phyloP scores from a whole-genome alignment of 2,888 invertebrate genomes.

The Acleris literana region DNA sequence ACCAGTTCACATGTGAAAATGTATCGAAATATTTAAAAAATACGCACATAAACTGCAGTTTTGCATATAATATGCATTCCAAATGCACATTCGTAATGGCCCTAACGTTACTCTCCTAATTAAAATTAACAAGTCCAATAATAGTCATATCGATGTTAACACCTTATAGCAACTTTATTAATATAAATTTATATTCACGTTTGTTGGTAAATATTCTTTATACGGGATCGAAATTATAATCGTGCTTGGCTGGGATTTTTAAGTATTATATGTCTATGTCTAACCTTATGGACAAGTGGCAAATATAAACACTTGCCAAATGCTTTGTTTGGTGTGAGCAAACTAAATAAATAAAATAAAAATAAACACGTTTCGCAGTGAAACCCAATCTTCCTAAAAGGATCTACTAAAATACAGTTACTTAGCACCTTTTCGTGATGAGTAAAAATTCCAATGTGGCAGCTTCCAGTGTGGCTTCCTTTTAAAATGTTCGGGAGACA shows the following conservation, averaged over 20 bases:
- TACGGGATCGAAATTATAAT: conserved; percentile 45
- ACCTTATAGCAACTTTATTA: not conserved
- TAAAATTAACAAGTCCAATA: not conserved
- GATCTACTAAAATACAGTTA: no score
- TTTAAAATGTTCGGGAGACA: no score
- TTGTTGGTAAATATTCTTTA: conserved; percentile 24
- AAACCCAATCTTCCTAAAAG: no score
- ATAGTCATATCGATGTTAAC: not conserved
- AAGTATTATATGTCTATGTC: conserved; percentile 34
- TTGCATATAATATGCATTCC: not conserved
- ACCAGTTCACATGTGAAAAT: no score
- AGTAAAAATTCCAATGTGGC: no score
- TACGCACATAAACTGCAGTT: no score
- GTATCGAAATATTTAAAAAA: no score
- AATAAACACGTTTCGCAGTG: no score
- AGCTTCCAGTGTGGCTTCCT: no score
- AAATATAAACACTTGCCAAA: conserved; percentile 64
- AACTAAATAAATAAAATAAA: conserved; percentile 35
- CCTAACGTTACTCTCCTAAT: not conserved
- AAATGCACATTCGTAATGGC: not conserved
- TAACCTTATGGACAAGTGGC: conserved; percentile 39
- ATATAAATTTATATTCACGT: not conserved
- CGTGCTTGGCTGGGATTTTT: conserved; percentile 66
- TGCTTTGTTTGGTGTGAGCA: conserved; percentile 67
- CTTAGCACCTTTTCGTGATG: no score